These are phyloP conservation scores for Ganaspis sp. DNA, from an alignment of 1,140 invertebrate genomes.

Conservation along the genomic window DNA sequence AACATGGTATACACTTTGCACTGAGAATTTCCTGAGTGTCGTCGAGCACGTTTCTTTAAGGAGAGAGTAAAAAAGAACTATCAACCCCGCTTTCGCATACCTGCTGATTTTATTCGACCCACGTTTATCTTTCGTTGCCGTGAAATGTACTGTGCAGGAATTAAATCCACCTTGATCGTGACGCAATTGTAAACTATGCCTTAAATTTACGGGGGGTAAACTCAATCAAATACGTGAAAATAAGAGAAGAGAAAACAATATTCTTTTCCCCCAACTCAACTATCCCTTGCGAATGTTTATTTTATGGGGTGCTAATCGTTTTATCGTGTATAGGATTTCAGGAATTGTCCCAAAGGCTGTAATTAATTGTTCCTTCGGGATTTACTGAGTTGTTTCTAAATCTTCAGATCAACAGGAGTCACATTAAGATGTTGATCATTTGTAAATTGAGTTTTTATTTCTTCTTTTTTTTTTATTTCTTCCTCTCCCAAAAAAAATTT, in stretches of 20 bases:
- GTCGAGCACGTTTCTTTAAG: conserved; percentile 2
- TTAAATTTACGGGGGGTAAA: background rate
- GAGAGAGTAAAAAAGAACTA: conserved; percentile 9
- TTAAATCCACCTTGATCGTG: conserved; percentile 25
- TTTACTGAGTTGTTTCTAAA: no score
- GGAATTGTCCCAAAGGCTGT: background rate
- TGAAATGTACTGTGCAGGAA: conserved; percentile 26
- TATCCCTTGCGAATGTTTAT: background rate
- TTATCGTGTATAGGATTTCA: background rate
- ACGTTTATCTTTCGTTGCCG: conserved; percentile 18
- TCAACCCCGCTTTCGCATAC: conserved; percentile 16
- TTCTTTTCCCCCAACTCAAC: conserved; percentile 23
- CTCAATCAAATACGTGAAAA: conserved; percentile 25
- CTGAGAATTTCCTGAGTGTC: conserved; percentile 15
- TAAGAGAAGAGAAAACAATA: conserved; percentile 36
- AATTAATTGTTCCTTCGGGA: background rate
- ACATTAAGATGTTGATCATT: no score
- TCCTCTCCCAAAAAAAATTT: no score
- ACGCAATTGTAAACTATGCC: conserved; percentile 13
- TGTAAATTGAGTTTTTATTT: no score
- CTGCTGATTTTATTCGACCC: conserved; percentile 15
- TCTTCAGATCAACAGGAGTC: no score
- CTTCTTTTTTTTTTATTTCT: no score
- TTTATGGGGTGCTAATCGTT: conserved; percentile 5
- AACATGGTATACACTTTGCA: background rate